Percentiles rank a stretch among this genome's conserved stretches.
Evolutionary conservation across 1,140 invertebrate species (phyloP).

Genomic region (Nilaparvata lugens): DNA sequence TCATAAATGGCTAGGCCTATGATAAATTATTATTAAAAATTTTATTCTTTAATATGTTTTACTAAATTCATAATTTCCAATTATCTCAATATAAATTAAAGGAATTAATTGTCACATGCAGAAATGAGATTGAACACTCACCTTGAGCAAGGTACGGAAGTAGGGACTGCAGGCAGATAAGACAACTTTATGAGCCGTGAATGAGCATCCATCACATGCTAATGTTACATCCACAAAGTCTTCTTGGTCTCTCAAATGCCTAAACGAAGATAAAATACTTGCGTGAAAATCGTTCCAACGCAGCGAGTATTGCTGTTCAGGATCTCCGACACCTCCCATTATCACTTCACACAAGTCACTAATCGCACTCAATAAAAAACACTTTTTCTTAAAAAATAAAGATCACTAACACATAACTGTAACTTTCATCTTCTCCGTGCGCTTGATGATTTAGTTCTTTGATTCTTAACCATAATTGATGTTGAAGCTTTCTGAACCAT

Average conservation of each 20-base stretch:
- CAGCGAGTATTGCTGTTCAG: constrained; percentile 82
- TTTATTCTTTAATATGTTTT: too few relatives aligned
- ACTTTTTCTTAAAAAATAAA: constrained; percentile 1
- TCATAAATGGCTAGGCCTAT: too few relatives aligned
- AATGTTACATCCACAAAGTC: constrained; percentile 88
- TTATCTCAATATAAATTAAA: not conserved
- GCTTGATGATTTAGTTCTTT: not conserved
- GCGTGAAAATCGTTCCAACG: constrained; percentile 90
- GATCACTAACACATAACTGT: not conserved
- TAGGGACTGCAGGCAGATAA: constrained; percentile 87
- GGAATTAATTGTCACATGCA: not conserved
- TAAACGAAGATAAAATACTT: constrained; percentile 78
- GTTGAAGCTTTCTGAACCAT: not conserved
- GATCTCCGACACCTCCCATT: constrained; percentile 44
- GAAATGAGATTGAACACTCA: constrained; percentile 28
- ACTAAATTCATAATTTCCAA: not conserved
- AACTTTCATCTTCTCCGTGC: constrained; percentile 6
- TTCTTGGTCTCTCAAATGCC: constrained; percentile 72
- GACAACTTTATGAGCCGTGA: constrained; percentile 80
- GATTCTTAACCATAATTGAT: constrained; percentile 5
- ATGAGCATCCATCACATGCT: constrained; percentile 79
- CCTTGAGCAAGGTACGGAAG: constrained; percentile 77
- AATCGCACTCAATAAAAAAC: not conserved
- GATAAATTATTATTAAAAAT: too few relatives aligned
- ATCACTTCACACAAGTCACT: constrained; percentile 13